A percentile compares a stretch with the other conserved stretches of the same genome.
Evolutionary conservation across 2,888 invertebrate genomes (phyloP).

Genomic region (Stenichneumon culpator): DNA sequence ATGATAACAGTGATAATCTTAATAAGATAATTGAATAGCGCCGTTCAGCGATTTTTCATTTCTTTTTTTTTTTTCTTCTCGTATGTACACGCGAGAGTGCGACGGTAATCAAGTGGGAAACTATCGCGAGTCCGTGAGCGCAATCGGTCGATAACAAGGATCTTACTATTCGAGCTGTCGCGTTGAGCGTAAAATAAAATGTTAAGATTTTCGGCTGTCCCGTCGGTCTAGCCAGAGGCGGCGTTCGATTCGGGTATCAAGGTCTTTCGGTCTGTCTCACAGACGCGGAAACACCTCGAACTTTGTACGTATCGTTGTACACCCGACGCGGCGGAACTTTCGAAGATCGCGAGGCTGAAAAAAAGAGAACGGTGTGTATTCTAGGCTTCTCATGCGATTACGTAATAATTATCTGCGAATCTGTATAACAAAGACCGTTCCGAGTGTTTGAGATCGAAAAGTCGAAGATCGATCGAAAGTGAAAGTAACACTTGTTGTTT

Average conservation of each 20-base stretch:
- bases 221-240: constrained; percentile 66
- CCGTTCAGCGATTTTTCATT: constrained; percentile 8
- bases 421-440: constrained; percentile 23
- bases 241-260: constrained; percentile 69
- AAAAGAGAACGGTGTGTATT: background rate
- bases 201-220: constrained; percentile 22
- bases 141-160: background rate
- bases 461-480: constrained; percentile 34
- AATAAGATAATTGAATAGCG: background rate
- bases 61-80: constrained; percentile 13
- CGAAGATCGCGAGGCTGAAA: background rate
- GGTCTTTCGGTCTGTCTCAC: constrained; percentile 63
- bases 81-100: constrained; percentile 45
- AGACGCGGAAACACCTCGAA: constrained; percentile 21
- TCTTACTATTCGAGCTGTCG: background rate
- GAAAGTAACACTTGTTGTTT: constrained; percentile 34
- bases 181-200: background rate
- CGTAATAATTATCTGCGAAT: background rate
- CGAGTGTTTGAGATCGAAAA: constrained; percentile 5
- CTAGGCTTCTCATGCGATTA: background rate
- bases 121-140: background rate
- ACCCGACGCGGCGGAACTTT: background rate
- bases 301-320: background rate
- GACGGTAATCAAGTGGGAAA: background rate
- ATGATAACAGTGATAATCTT: constrained; percentile 56